Base-by-base conservation (phyloP, 2,888 invertebrate genomes). In the Strigamia maritima region DNA sequence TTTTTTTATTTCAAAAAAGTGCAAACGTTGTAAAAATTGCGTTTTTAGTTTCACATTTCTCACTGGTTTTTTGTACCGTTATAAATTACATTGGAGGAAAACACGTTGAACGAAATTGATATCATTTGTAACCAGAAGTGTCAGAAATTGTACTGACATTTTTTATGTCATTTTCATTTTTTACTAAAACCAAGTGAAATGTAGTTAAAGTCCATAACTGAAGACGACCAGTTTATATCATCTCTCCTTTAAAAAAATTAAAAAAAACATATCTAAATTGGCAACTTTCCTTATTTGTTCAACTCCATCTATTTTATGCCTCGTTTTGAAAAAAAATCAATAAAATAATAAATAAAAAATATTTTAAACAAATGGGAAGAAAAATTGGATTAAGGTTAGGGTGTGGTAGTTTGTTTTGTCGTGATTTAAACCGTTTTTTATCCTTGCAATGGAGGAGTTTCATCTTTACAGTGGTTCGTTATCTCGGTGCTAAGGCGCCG, bases 331-430 rank as follows among this genome's bases (percentile, higher is more conserved):
- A n/a, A 19, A 54, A 54, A 54, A 54, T 54, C 54, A 54, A 54
- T 54, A 54, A 19, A 54, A 54, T n/a, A 2, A 4, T 54, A 54
- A 54, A 54, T 8, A 7, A 54, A n/a, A 54, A 22, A 54, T 19
- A 44, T n/a, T n/a, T n/a, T 8, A n/a, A 19, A 54, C 2, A 54
- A 54, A n/a, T 16, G 22, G n/a, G 54, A 2, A 19, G 22, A n/a
- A 54, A 54, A 54, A 54, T n/a, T 54, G 54, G 54, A 54, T 54
- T 54, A 54, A 54, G 54, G 54, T 54, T 54, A 54, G 54, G 54
- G 54, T 54, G 54, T 54, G 54, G 54, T 54, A 54, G 54, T 54
- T 54, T 54, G 54, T 54, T 54, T 54, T 54, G n/a, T 16, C 19
- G 54, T 54, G 54, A 54, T 54, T 54, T 54, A 54, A 54, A 54